phyloP scores from a whole-genome alignment of 2,797 vertebrate species.

The Chiloscyllium punctatum region DNA sequence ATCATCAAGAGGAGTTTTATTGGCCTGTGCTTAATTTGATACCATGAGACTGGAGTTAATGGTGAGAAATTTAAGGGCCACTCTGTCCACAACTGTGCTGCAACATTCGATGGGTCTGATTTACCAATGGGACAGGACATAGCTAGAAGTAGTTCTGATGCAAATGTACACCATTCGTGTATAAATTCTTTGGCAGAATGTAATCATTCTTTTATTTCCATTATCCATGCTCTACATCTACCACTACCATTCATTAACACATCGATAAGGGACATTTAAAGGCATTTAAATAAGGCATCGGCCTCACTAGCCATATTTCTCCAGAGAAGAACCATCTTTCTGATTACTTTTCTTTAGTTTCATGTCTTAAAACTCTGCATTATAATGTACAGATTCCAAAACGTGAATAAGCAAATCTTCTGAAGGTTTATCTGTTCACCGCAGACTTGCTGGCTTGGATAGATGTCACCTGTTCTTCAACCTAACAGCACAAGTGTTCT shows the following conservation, averaged over 20 bases:
- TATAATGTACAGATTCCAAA: background rate
- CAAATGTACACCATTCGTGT: background rate
- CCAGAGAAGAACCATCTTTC: background rate
- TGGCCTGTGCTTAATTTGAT: background rate
- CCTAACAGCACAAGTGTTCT: background rate
- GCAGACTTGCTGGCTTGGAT: background rate
- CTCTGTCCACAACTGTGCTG: no score
- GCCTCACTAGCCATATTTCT: background rate
- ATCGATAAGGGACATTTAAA: background rate
- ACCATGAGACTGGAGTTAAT: background rate
- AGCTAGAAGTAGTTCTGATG: background rate
- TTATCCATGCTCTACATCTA: background rate
- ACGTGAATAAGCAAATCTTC: background rate
- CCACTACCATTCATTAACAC: background rate
- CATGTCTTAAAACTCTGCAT: background rate
- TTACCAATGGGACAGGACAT: no score
- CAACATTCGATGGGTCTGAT: no score
- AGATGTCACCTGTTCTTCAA: background rate
- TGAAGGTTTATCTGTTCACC: background rate
- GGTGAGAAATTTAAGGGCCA: background rate
- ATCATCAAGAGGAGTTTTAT: background rate
- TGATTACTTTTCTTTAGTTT: background rate
- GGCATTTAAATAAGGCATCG: background rate
- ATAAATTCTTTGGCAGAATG: background rate
- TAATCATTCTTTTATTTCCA: background rate